Evolutionary conservation across 30 jellyfish, hydroid and myxozoan genomes (phyloP).

Genomic region (Sanderia malayensis): DNA sequence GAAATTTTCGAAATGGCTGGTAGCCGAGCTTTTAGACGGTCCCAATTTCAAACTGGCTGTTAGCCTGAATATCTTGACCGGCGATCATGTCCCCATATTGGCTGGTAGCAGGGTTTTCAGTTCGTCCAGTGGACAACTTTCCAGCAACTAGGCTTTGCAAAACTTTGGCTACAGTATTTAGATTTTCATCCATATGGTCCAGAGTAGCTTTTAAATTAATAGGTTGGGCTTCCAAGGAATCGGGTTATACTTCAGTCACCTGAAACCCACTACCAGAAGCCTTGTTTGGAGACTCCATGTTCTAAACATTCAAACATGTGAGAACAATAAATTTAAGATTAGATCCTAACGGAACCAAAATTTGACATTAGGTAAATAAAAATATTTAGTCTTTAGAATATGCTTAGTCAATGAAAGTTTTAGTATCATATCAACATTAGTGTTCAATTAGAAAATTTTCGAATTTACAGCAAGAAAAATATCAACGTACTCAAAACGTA

Average conservation of each 20-base stretch:
- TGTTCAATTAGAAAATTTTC: neutral
- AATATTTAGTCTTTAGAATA: neutral
- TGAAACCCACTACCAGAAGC: neutral
- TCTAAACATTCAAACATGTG: too few species aligned
- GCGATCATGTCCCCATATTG: slow-evolving; percentile 1
- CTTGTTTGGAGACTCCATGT: too few species aligned
- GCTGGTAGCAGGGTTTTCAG: slow-evolving; percentile 2
- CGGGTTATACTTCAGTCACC: neutral
- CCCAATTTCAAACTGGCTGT: neutral
- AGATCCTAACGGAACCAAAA: neutral
- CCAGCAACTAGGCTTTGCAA: neutral
- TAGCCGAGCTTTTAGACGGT: slow-evolving; percentile 3
- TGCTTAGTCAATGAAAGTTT: neutral
- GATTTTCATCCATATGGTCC: slow-evolving; percentile 1
- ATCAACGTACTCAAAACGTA: neutral
- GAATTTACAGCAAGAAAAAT: neutral
- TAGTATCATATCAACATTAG: neutral
- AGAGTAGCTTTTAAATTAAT: neutral
- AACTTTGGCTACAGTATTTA: neutral
- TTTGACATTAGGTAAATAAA: neutral
- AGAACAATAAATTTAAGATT: too few species aligned
- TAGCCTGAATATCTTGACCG: slow-evolving; percentile 2
- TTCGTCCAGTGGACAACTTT: neutral
- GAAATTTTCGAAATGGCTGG: neutral
- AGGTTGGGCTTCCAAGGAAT: slow-evolving; percentile 3